A percentile compares a stretch with the other conserved stretches of the same genome.
Evolutionary conservation across 2,113 vertebrate species (phyloP).

Genomic region (Xiphorhynchus elegans): DNA sequence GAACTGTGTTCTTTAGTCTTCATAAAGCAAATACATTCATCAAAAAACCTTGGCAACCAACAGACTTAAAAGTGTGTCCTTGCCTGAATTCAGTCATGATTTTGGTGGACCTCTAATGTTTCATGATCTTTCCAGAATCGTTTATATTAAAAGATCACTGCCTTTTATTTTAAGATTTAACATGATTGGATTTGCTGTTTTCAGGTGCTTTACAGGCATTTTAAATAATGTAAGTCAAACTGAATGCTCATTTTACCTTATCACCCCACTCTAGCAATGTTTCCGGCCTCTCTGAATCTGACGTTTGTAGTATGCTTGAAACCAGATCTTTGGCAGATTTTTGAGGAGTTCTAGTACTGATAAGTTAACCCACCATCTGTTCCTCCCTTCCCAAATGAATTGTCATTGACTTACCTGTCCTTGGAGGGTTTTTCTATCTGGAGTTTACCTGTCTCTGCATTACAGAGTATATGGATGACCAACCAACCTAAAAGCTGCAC

Average conservation of each 20-base stretch:
- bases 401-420: background rate
- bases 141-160: background rate
- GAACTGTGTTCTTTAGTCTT: background rate
- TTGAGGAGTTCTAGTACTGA: background rate
- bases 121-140: background rate
- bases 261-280: accelerated
- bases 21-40: background rate
- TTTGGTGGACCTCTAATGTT: background rate
- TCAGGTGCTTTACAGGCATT: background rate
- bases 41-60: background rate
- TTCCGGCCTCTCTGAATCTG: background rate
- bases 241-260: background rate
- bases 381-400: background rate
- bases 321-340: background rate
- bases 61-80: background rate
- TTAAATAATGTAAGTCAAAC: background rate
- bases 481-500: background rate
- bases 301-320: background rate
- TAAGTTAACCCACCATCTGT: background rate
- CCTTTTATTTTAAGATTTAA: background rate
- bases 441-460: background rate
- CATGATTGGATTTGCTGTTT: background rate
- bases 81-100: background rate
- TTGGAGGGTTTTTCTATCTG: background rate
- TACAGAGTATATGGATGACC: background rate